phyloP scores from a whole-genome alignment of 1,140 invertebrate genomes.

The Maconellicoccus hirsutus region DNA sequence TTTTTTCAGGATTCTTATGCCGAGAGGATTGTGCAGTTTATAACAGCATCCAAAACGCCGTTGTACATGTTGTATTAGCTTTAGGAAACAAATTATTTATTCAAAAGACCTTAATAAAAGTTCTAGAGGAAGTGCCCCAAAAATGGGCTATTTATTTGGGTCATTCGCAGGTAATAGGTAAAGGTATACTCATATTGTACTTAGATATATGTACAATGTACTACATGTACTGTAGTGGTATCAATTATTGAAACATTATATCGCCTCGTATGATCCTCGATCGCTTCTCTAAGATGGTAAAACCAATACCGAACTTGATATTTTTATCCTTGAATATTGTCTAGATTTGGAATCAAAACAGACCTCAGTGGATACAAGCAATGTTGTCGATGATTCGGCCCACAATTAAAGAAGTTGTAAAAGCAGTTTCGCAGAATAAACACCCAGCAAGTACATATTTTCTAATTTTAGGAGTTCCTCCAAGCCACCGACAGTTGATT shows the following conservation, averaged over 20 bases:
- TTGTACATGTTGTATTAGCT: slow-evolving; percentile 44
- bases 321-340: not conserved
- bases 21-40: slow-evolving; percentile 36
- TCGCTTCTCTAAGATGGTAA: too few relatives aligned
- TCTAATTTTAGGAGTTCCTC: too few relatives aligned
- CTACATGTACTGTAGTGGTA: too few relatives aligned
- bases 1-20: slow-evolving; percentile 52
- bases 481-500: too few relatives aligned
- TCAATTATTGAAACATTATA: too few relatives aligned
- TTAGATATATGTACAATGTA: too few relatives aligned
- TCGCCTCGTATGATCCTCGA: too few relatives aligned
- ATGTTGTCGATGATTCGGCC: slow-evolving; percentile 47
- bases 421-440: not conserved
- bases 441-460: not conserved
- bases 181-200: too few relatives aligned
- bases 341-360: slow-evolving; percentile 61
- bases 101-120: slow-evolving; percentile 44
- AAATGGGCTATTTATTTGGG: slow-evolving; percentile 57
- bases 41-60: slow-evolving; percentile 39
- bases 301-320: slow-evolving; percentile 4
- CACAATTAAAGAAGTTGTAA: slow-evolving; percentile 45
- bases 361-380: slow-evolving; percentile 58
- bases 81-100: slow-evolving; percentile 49
- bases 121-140: slow-evolving; percentile 42
- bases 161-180: slow-evolving; percentile 55